Evolutionary conservation across 2,888 invertebrate genomes (phyloP).

Genomic region (Leptinotarsa juncta): DNA sequence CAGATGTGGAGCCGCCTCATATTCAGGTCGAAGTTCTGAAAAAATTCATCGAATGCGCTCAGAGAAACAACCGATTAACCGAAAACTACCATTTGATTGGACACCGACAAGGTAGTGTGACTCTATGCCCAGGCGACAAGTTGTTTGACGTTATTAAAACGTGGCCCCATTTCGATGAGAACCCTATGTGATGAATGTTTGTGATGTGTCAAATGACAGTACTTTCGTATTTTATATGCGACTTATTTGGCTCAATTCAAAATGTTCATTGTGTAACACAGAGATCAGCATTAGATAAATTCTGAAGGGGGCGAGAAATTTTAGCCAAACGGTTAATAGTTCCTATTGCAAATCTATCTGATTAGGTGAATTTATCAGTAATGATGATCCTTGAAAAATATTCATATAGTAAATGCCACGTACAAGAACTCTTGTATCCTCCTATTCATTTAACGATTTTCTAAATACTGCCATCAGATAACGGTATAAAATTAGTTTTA

Average conservation of each 20-base stretch:
- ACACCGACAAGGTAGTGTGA: slow-evolving; percentile 39
- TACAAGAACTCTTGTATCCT: no score
- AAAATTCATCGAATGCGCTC: slow-evolving; percentile 37
- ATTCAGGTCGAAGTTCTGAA: slow-evolving; percentile 35
- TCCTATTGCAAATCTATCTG: not conserved
- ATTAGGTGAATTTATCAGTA: no score
- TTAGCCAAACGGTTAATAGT: not conserved
- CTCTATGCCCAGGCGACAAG: slow-evolving; percentile 42
- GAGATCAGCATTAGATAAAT: not conserved
- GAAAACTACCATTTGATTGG: slow-evolving; percentile 43
- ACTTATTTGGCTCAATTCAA: no score
- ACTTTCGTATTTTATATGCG: no score
- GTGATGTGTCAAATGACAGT: not conserved
- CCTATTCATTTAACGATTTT: no score
- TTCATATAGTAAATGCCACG: no score
- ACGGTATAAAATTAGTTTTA: no score
- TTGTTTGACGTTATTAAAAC: slow-evolving; percentile 32
- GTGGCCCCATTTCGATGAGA: slow-evolving; percentile 34
- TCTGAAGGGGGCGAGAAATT: not conserved
- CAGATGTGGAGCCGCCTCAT: slow-evolving; percentile 31
- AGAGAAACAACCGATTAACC: slow-evolving; percentile 18
- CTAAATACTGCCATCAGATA: no score
- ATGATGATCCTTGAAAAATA: no score
- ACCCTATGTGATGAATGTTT: slow-evolving; percentile 29
- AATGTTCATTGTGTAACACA: no score